phyloP scores from a whole-genome alignment of 2,797 vertebrate genomes.

The Helarctos malayanus region DNA sequence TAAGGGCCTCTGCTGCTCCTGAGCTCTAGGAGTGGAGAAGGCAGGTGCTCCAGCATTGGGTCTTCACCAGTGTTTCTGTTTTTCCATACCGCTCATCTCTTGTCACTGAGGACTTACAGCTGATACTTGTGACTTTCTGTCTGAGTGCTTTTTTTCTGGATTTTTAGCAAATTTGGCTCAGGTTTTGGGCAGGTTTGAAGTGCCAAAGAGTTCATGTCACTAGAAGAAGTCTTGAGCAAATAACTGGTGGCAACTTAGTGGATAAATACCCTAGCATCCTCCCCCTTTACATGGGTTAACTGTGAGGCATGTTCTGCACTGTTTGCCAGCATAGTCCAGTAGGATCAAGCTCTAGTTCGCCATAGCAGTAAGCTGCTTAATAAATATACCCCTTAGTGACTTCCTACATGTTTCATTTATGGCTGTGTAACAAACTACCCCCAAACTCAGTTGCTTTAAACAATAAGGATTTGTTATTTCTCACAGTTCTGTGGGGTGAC shows the following conservation, averaged over 20 bases:
- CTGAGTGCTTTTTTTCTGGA: background rate
- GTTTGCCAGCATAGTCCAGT: background rate
- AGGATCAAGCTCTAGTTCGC: background rate
- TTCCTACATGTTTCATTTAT: background rate
- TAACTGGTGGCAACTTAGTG: background rate
- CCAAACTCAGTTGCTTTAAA: background rate
- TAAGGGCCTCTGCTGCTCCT: background rate
- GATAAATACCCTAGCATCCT: background rate
- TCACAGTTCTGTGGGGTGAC: background rate
- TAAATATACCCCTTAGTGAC: background rate
- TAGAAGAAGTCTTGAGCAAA: conserved; percentile 25
- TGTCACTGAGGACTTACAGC: background rate
- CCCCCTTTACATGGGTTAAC: background rate
- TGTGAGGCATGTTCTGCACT: background rate
- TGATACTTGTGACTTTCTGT: background rate
- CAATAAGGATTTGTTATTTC: conserved; percentile 30
- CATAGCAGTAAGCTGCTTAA: background rate
- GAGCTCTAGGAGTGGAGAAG: background rate
- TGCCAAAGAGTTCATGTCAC: background rate
- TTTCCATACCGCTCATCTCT: background rate
- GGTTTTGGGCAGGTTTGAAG: background rate
- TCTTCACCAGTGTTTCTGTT: background rate
- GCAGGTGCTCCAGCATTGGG: background rate
- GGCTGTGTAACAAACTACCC: background rate
- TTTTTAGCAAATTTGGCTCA: background rate